Evolutionary conservation across 2,888 invertebrate species (phyloP), one percentile per base, ranked within the genome.

Genomic region (Andrena bicolor): DNA sequence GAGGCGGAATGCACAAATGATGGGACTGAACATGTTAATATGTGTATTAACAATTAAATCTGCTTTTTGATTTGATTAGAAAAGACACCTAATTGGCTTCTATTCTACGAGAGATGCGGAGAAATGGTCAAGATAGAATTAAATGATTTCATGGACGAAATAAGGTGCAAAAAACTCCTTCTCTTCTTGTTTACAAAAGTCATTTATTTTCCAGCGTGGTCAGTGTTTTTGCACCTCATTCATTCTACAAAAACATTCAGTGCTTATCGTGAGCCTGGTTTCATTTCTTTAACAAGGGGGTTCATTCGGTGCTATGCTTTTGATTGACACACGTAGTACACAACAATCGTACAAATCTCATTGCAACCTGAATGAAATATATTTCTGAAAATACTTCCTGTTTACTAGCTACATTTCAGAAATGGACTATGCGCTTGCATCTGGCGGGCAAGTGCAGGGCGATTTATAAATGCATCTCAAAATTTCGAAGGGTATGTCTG

Each of bases 331-430:
- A 32, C 13, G 0, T 20, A 26, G 1, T 64, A 28, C 23, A n/a
- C 28, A 53, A 53, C n/a, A 56, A 28, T 49, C 49, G 10, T 61
- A 49, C 5, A 32, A 71, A 49, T 49, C n/a, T 6, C 7, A 2
- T 23, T 58, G n/a, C 48, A 74, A 74, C 74, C 30, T 32, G 66
- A 74, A 66, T 58, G 74, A 66, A 48, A 58, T 51, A 69, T 26
- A 51, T 68, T 58, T 60, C 58, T 68, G 26, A 35, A 74, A 60
- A 74, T n/a, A 58, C 48, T 53, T 23, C 28, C 32, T 26, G 20
- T 26, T 49, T 35, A 35, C 1, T 56, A 49, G 5, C 23, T 32
- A 66, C 6, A 10, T 51, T 35, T 51, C 26, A 30, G 13, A 56
- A 73, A 56, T 30, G 28, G 35, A 61, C 32, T 68, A 13, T 23